A percentile compares a stretch with the other conserved stretches of the same genome.
Evolutionary conservation across 1,140 invertebrate genomes (phyloP).

Genomic region (Octopus sinensis): DNA sequence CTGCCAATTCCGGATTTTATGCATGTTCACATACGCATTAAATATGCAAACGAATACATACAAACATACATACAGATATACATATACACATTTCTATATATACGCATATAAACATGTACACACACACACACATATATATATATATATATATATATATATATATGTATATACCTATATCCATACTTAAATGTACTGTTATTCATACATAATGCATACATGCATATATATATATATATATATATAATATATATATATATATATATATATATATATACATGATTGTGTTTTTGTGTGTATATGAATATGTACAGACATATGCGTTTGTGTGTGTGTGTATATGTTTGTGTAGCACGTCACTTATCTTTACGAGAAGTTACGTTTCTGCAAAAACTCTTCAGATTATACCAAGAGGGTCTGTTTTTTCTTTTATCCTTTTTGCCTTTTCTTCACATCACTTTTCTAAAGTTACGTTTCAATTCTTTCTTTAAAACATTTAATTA

Average conservation of each 20-base stretch:
- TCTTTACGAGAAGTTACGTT: too few relatives aligned
- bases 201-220: background rate
- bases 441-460: too few relatives aligned
- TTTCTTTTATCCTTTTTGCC: too few relatives aligned
- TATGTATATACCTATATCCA: background rate
- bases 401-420: too few relatives aligned
- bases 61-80: background rate
- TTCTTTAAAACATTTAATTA: too few relatives aligned
- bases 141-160: background rate
- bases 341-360: background rate
- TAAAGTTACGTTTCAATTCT: too few relatives aligned
- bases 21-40: too few relatives aligned
- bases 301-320: background rate
- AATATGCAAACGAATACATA: background rate
- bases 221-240: background rate
- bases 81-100: background rate
- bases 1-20: too few relatives aligned
- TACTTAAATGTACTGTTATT: background rate
- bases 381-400: too few relatives aligned
- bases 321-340: background rate
- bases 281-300: background rate
- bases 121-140: background rate
- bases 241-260: conserved; percentile 5
- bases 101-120: background rate
- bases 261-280: background rate